These are phyloP conservation scores for Samia ricini DNA, from an alignment of 1,140 invertebrate genomes.

Conservation along the genomic window DNA sequence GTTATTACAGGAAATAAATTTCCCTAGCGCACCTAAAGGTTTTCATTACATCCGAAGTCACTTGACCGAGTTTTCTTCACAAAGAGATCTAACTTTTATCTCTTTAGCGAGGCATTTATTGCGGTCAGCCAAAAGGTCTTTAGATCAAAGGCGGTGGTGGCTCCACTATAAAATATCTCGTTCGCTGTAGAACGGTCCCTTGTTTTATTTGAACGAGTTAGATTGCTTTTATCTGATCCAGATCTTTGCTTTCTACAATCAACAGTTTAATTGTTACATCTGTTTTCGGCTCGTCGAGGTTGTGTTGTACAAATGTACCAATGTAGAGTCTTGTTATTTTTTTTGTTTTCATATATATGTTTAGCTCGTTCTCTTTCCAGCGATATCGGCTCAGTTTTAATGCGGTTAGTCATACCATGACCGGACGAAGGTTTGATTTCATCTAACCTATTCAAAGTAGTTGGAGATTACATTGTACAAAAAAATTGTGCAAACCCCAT, in stretches of 20 bases:
- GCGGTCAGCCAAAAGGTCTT: slow-evolving; percentile 55
- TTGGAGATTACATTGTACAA: no score
- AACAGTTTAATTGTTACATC: slow-evolving; percentile 12
- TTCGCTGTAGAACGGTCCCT: slow-evolving; percentile 27
- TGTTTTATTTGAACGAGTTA: slow-evolving; percentile 6
- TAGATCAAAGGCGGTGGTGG: slow-evolving; percentile 42
- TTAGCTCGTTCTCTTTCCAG: not conserved
- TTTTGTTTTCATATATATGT: not conserved
- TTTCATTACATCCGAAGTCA: slow-evolving; percentile 60
- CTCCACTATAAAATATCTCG: slow-evolving; percentile 45
- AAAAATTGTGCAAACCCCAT: no score
- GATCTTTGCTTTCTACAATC: slow-evolving; percentile 17
- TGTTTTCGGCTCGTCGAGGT: slow-evolving; percentile 1
- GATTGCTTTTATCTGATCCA: slow-evolving; percentile 21
- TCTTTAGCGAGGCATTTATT: slow-evolving; percentile 60
- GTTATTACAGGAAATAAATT: slow-evolving; percentile 53
- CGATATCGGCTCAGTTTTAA: no score
- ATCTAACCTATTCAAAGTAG: no score
- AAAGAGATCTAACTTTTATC: slow-evolving; percentile 63
- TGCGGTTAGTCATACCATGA: no score
- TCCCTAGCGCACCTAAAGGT: slow-evolving; percentile 42
- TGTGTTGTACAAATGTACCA: not conserved
- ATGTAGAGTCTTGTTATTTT: not conserved
- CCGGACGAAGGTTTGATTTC: no score
- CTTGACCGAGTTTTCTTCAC: slow-evolving; percentile 45